Percentiles rank a stretch among this genome's conserved stretches.
Conservation (phyloP, 2,797 vertebrate species). For the Tenualosa ilisha region DNA sequence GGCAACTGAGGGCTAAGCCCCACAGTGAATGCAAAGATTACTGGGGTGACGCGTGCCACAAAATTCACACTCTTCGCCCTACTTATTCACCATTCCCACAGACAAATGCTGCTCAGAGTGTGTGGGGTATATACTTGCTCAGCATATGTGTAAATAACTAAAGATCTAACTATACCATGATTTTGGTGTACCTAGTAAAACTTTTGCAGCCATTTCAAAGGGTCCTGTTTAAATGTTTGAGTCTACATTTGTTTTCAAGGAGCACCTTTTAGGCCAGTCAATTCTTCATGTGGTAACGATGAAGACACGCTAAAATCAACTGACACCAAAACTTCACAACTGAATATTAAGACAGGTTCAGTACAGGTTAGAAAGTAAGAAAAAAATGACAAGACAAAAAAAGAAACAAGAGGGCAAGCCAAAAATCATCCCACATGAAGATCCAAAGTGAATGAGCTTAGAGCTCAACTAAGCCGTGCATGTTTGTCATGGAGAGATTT, state of each 20-base stretch:
- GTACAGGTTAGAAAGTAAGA: neutral
- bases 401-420: constrained; percentile 25
- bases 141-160: neutral
- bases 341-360: neutral
- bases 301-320: neutral
- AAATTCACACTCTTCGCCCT: constrained; percentile 29
- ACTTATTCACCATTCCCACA: constrained; percentile 25
- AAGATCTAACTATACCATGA: neutral
- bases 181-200: neutral
- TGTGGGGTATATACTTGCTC: constrained; percentile 28
- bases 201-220: neutral
- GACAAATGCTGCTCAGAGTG: constrained; percentile 28
- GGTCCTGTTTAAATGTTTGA: too few species aligned
- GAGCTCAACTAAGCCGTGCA: constrained; percentile 34
- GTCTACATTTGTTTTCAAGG: too few species aligned
- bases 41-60: constrained; percentile 15
- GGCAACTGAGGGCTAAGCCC: constrained; percentile 32
- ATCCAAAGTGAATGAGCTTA: constrained; percentile 33
- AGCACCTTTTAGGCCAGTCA: too few species aligned
- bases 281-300: neutral
- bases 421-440: neutral
- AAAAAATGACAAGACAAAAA: constrained; percentile 7
- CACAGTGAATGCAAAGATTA: constrained; percentile 40
- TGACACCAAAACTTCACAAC: neutral
- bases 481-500: constrained; percentile 52